Evolutionary conservation across 2,797 vertebrate genomes (phyloP), one percentile per base, ranked within the genome.

Genomic region (Arnoldichthys spilopterus): DNA sequence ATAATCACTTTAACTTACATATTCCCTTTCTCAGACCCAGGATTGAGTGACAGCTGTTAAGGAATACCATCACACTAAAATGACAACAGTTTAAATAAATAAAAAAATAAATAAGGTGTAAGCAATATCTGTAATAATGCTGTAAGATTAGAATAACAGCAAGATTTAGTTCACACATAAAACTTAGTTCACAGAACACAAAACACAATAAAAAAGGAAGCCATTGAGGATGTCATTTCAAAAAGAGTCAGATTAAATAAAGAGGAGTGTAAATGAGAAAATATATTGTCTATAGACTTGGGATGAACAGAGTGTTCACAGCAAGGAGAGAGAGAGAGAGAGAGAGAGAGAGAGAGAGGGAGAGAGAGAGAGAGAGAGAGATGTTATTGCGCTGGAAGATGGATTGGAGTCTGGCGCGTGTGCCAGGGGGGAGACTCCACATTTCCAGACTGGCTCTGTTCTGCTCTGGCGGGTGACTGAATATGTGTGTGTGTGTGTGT

Each of bases 321-420:
- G 72, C 59, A 79, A 22, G 63, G 15, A 54, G 53, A 78, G n/a
- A 49, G 72, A 79, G 43, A 78, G 45, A 77, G 26, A 74, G 72
- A 70, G 71, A 76, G 37, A 77, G 67, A 77, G 32, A 73, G 20
- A 62, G 43, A 78, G 28, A 51, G 72, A 76, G 43, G 76, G 43
- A 76, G 37, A 68, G 54, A 77, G 54, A 66, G 61, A 71, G 70
- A 73, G 82, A 80, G 49, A 78, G 76, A 75, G 73, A 84, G 83
- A 82, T 88, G 87, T 86, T 84, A 87, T 86, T 83, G 82, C 94
- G 91, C 93, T 92, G 92, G 95, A 94, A 95, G 92, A 91, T 90
- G 91, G 92, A 92, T 88, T 90, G 88, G 91, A 94, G 93, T 93
- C 93, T 94, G 92, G 90, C 86, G 90, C 93, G 90, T 92, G 94